Conservation (phyloP, 2,888 invertebrate genomes). For the Spisula subtruncata region DNA sequence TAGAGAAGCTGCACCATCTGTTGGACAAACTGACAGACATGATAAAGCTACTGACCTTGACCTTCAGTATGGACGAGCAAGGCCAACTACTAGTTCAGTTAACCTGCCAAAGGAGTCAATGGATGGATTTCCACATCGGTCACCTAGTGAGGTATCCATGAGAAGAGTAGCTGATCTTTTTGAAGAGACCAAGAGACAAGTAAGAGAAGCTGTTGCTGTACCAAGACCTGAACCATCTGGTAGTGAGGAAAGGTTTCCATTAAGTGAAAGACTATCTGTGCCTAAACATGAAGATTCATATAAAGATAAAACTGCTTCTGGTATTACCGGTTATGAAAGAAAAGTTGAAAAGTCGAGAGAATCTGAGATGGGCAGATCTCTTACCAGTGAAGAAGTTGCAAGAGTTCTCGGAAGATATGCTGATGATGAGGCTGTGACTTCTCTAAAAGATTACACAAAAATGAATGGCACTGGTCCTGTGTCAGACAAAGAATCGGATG, state of each 20-base stretch:
- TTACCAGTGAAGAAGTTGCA: constrained; percentile 76
- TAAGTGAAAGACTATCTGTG: constrained; percentile 59
- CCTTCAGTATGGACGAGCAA: constrained; percentile 35
- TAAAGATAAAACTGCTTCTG: constrained; percentile 36
- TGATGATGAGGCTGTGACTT: constrained; percentile 37
- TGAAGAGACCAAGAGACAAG: constrained; percentile 70
- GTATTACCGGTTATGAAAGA: too few species aligned
- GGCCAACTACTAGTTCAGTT: constrained; percentile 29
- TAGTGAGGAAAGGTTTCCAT: constrained; percentile 70
- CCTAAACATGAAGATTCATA: constrained; percentile 64
- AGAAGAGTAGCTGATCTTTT: constrained; percentile 74
- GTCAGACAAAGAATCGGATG: not conserved
- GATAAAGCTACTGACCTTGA: not conserved
- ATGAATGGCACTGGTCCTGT: not conserved
- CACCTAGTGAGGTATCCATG: constrained; percentile 72
- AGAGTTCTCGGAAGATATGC: constrained; percentile 70
- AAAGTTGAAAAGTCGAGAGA: constrained; percentile 57
- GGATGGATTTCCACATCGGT: constrained; percentile 46
- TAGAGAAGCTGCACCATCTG: not conserved
- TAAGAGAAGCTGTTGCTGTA: constrained; percentile 65
- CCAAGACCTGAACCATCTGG: constrained; percentile 72
- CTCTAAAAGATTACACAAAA: not conserved
- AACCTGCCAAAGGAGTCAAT: constrained; percentile 36
- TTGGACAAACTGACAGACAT: too few species aligned
- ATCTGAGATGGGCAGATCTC: constrained; percentile 70